A percentile compares a stretch with the other conserved stretches of the same genome.
phyloP scores from a whole-genome alignment of 2,888 invertebrate genomes.

The Ophion slaviceki region DNA sequence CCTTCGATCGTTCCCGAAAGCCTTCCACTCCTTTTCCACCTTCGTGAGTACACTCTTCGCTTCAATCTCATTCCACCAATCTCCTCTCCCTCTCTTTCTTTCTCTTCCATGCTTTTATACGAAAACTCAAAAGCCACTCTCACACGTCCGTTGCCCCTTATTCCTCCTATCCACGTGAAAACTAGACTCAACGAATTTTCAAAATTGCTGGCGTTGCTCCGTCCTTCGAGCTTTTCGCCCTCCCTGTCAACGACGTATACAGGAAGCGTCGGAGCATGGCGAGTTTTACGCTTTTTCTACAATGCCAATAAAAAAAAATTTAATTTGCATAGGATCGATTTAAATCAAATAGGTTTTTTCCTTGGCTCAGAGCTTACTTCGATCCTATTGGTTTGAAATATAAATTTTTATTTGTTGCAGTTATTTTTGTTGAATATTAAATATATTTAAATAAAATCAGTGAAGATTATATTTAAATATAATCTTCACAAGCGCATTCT shows the following conservation, averaged over 20 bases:
- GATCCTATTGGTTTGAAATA: no score
- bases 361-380: no score
- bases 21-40: slow-evolving; percentile 63
- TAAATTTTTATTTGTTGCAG: no score
- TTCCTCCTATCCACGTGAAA: slow-evolving; percentile 12
- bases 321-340: no score
- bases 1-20: slow-evolving; percentile 75
- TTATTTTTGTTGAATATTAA: no score
- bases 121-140: slow-evolving; percentile 45
- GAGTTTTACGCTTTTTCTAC: no score
- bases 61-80: slow-evolving; percentile 35
- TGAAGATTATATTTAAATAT: no score
- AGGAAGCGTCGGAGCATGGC: no score
- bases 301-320: no score
- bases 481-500: no score
- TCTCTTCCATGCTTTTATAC: slow-evolving; percentile 14
- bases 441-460: no score
- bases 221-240: slow-evolving; percentile 39
- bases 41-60: slow-evolving; percentile 18
- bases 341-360: no score
- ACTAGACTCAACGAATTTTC: slow-evolving; percentile 47
- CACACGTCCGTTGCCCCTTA: slow-evolving; percentile 28
- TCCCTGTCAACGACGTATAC: not conserved
- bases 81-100: not conserved
- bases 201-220: slow-evolving; percentile 46